phyloP scores from a whole-genome alignment of 1,140 invertebrate genomes.

The Drosophila yakuba region DNA sequence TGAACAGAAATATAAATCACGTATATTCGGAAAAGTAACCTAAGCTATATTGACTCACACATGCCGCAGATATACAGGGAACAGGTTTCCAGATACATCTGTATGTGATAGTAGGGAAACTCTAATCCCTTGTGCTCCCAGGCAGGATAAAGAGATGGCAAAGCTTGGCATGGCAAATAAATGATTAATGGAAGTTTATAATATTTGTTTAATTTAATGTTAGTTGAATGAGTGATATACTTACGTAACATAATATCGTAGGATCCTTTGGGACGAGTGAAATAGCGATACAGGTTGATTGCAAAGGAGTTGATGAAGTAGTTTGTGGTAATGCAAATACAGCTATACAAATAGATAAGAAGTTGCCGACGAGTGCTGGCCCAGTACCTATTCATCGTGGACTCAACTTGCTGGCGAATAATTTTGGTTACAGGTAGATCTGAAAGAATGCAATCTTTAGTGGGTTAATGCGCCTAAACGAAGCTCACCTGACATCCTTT shows the following conservation, averaged over 20 bases:
- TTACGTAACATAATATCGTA: conserved; percentile 63
- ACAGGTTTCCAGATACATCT: conserved; percentile 55
- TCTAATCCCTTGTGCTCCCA: conserved; percentile 67
- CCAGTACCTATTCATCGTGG: conserved; percentile 60
- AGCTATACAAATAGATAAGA: conserved; percentile 57
- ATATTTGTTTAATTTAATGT: too few relatives aligned
- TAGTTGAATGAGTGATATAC: conserved; percentile 7
- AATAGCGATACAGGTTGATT: conserved; percentile 48
- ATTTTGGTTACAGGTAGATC: conserved; percentile 48
- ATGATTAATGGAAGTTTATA: not conserved
- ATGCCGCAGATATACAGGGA: conserved; percentile 69
- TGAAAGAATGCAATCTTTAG: conserved; percentile 2
- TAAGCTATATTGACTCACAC: conserved; percentile 36
- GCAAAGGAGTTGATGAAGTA: conserved; percentile 61
- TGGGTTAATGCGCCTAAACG: too few relatives aligned
- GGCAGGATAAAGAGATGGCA: conserved; percentile 63
- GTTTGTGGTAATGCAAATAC: conserved; percentile 49
- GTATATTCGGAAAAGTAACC: not conserved
- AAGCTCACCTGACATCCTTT: conserved; percentile 38
- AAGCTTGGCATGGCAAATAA: conserved; percentile 51
- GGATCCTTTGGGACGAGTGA: conserved; percentile 19
- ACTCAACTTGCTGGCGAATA: conserved; percentile 45
- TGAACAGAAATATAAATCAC: not conserved
- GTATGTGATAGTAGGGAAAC: conserved; percentile 71
- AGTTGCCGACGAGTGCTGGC: conserved; percentile 61